These are phyloP conservation scores for Solenodon paradoxus DNA, from an alignment of 2,113 vertebrate genomes.

Conservation along the genomic window DNA sequence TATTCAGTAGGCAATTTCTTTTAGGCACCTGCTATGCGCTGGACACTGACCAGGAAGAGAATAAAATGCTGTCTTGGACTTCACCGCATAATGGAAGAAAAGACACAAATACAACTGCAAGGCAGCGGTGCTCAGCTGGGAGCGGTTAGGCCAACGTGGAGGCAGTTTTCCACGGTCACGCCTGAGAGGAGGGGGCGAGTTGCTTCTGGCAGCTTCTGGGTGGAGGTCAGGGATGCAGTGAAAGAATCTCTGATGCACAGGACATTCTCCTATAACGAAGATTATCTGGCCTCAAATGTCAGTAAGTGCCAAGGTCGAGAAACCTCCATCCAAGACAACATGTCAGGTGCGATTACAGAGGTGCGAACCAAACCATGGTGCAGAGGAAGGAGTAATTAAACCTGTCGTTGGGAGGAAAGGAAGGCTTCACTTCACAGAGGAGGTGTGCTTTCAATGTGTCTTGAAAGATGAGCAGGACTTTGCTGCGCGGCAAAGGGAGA, in stretches of 20 bases:
- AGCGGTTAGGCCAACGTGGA: background rate
- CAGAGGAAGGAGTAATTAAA: background rate
- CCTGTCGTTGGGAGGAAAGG: background rate
- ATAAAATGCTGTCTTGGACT: background rate
- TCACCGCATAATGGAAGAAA: background rate
- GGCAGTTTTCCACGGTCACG: background rate
- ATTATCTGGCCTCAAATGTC: background rate
- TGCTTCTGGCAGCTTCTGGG: background rate
- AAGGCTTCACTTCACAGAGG: background rate
- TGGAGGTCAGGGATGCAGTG: background rate
- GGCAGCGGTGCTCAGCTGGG: background rate
- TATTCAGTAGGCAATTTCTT: background rate
- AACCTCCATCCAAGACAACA: background rate
- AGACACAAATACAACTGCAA: background rate
- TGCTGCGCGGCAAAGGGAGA: background rate
- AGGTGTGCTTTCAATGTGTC: background rate
- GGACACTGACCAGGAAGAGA: background rate
- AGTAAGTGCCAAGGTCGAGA: background rate
- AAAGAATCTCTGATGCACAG: background rate
- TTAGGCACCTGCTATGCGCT: background rate
- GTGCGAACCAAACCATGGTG: accelerated
- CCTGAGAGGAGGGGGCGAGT: accelerated
- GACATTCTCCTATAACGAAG: background rate
- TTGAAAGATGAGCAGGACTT: background rate
- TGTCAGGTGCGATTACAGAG: background rate